These are phyloP conservation scores for Isotomurus palustris DNA, from an alignment of 2,888 invertebrate species.

Conservation along the genomic window DNA sequence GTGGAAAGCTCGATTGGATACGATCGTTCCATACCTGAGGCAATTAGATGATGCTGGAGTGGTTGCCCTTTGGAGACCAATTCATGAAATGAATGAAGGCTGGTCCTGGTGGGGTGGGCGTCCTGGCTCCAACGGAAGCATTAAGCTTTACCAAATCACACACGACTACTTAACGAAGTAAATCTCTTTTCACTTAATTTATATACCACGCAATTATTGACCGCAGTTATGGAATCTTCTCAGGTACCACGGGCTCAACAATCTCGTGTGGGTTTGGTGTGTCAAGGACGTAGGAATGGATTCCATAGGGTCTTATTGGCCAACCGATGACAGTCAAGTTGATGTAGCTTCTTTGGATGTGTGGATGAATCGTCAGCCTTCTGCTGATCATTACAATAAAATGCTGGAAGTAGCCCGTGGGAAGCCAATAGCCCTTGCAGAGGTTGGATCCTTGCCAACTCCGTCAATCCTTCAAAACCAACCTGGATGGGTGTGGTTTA, in stretches of 20 bases:
- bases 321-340: slow-evolving; percentile 26
- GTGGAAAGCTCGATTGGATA: slow-evolving; percentile 37
- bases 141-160: slow-evolving; percentile 34
- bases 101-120: slow-evolving; percentile 42
- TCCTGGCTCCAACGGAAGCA: slow-evolving; percentile 29
- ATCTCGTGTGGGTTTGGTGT: slow-evolving; percentile 37
- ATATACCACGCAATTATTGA: too few species aligned
- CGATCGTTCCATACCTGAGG: slow-evolving; percentile 31
- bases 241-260: slow-evolving; percentile 19
- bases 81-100: slow-evolving; percentile 41
- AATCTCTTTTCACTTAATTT: too few species aligned
- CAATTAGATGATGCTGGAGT: slow-evolving; percentile 34
- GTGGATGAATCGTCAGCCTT: slow-evolving; percentile 27
- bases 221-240: too few species aligned
- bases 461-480: slow-evolving; percentile 29
- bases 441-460: slow-evolving; percentile 32
- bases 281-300: slow-evolving; percentile 35
- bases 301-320: slow-evolving; percentile 31
- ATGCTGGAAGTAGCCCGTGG: slow-evolving; percentile 33
- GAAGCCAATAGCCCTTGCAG: slow-evolving; percentile 35
- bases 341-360: slow-evolving; percentile 35
- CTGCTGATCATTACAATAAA: slow-evolving; percentile 25
- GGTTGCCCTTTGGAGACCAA: slow-evolving; percentile 28
- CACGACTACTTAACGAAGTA: slow-evolving; percentile 32
- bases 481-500: slow-evolving; percentile 33